Conservation (phyloP, 2,888 invertebrate genomes). For the Teleogryllus oceanicus region DNA sequence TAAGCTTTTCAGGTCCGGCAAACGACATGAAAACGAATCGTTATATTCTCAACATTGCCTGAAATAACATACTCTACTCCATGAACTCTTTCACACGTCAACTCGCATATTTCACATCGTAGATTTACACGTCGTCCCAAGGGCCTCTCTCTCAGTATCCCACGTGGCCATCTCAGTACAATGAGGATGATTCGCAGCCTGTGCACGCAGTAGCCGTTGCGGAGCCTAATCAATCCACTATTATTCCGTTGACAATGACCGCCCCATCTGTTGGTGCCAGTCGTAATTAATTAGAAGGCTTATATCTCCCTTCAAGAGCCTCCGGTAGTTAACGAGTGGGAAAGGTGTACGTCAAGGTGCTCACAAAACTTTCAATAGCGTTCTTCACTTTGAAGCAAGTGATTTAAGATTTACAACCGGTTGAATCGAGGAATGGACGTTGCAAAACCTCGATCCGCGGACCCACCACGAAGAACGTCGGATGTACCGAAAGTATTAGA, state of each 20-base stretch:
- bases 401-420: constrained; percentile 18
- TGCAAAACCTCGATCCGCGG: no score
- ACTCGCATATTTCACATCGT: no score
- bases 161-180: no score
- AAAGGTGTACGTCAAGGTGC: not conserved
- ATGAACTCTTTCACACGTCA: no score
- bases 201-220: not conserved
- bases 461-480: no score
- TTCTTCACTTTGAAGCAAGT: not conserved
- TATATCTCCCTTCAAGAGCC: not conserved
- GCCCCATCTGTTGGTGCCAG: constrained; percentile 6
- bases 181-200: not conserved
- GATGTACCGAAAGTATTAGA: no score
- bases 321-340: not conserved
- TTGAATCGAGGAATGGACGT: not conserved
- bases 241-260: constrained; percentile 18
- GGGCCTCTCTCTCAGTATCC: no score
- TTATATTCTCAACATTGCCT: no score
- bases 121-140: no score
- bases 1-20: no score
- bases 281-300: not conserved
- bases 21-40: no score
- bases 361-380: not conserved
- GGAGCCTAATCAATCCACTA: not conserved
- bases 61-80: no score